Evolutionary conservation across 2,797 vertebrate species (phyloP), one percentile per base, ranked within the genome.

Genomic region (Phrynocephalus vlangalii): DNA sequence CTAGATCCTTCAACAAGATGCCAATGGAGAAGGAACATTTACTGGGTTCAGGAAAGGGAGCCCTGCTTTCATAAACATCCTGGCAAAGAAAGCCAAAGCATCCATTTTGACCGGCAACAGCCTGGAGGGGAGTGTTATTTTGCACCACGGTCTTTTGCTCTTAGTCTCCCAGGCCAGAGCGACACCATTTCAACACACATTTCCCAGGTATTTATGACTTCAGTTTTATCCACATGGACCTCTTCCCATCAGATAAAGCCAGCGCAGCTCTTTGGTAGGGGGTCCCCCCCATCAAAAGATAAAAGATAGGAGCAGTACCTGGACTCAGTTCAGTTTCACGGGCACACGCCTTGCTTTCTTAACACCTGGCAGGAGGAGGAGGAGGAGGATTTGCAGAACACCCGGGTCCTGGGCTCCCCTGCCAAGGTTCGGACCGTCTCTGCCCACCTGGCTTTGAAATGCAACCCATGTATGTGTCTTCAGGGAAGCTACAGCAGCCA

Each of bases 181-280:
- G 20, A 63, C 30, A 20, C 0, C 10, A 38, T 20, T 26, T 71
- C 44, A 50, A 73, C 48, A 33, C 28, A 38, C 78, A 18, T n/a
- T 48, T 67, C 38, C 4, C 22, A 48, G 56, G 81, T 67, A 33
- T 73, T 75, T 75, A 75, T 16, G 70, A 7, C 70, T 13, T 18
- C 10, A 7, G 10, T 82, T 76, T 77, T 83, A 70, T 22, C 15
- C n/a, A 76, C 44, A 6, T 70, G 80, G 63, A 38, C 5, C 30
- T 70, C 63, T 77, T 56, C 81, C 86, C 26, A 78, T 87, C 81
- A 71, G 86, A 77, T 70, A n/a, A 24, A n/a, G 20, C 26, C 33
- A 50, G 81, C 44, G 24, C 24, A 3, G 11, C 38, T 60, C 30
- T 28, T 82, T 16, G 33, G 20, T 13, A 33, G 13, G 3, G 60